Evolutionary conservation across 2,888 invertebrate genomes (phyloP), one percentile per base, ranked within the genome.

Genomic region (Scelioninae gen. 1): DNA sequence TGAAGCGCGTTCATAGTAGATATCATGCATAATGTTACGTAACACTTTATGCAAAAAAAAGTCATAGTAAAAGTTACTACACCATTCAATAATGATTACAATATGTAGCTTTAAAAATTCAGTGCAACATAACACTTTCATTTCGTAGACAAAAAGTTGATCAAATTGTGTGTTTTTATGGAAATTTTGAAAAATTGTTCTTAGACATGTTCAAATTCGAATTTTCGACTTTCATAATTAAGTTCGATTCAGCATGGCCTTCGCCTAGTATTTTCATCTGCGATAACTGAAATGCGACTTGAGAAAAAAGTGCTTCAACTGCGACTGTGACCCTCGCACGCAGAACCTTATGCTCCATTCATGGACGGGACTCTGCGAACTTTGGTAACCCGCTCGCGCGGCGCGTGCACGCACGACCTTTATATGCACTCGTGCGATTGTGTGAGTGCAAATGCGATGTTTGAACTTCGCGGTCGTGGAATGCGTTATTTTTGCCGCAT

Each of bases 301-400:
- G 66, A 23, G 23, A 34, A 51, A 63, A 79, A 79, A 79, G 53
- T 15, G 58, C 69, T 16, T 15, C 60, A 40, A 47, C 74, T 65
- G 69, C 62, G 78, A 34, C 74, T 75, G 76, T 82, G 76, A 84
- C 84, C 84, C 84, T 84, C 84, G 82, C 82, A 71, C 80, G 72
- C 45, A 80, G 74, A 80, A 83, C 83, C 83, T 83, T 81, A 80
- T 66, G 79, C 79, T 82, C 79, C 84, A 82, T 84, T 84, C 84
- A 84, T 82, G 84, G 84, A 84, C 84, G 72, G 69, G 55, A 55
- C 79, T 58, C 45, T 38, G 65, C 76, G 82, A 84, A 84, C 84
- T 84, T 84, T 82, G 79, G 72, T 82, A 78, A 77, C 81, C 84
- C 74, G 71, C 38, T 55, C 68, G 79, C 69, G 82, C 60, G 68